Conservation (phyloP, 2,113 vertebrate genomes). For the Zeus faber region DNA sequence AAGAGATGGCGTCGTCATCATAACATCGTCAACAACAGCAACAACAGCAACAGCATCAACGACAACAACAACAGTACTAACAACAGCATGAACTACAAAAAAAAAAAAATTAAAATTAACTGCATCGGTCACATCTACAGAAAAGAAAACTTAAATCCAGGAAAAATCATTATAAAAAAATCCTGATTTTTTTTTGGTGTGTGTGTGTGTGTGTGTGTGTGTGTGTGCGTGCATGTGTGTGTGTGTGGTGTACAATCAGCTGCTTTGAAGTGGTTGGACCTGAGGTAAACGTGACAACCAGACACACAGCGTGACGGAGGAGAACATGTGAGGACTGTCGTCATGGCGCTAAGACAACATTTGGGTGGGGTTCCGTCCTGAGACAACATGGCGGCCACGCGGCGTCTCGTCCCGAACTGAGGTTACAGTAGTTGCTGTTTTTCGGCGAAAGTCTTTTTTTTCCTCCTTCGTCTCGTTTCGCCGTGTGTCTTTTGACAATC, state of each 20-base stretch:
- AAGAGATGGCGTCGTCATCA: constrained; percentile 9
- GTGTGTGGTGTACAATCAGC: constrained; percentile 73
- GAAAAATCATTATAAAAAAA: constrained; percentile 57
- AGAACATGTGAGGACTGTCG: constrained; percentile 29
- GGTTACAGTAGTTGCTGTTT: constrained; percentile 65
- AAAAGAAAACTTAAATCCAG: constrained; percentile 46
- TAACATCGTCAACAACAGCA: constrained; percentile 24
- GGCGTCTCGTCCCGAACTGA: constrained; percentile 46
- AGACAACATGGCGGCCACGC: constrained; percentile 29
- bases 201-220: constrained; percentile 20
- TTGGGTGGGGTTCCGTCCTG: neutral
- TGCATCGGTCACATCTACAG: constrained; percentile 43
- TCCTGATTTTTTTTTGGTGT: constrained; percentile 63
- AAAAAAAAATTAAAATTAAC: constrained; percentile 36
- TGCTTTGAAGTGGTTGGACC: constrained; percentile 73
- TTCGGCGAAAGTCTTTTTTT: constrained; percentile 26
- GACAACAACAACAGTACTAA: constrained; percentile 20
- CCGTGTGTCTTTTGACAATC: constrained; percentile 47
- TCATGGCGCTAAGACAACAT: neutral
- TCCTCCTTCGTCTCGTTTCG: constrained; percentile 20
- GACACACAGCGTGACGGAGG: constrained; percentile 64
- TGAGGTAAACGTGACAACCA: constrained; percentile 76
- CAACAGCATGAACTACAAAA: constrained; percentile 15
- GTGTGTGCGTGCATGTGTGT: constrained; percentile 21
- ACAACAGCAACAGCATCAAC: constrained; percentile 36